phyloP scores from a whole-genome alignment of 2,797 vertebrate species.

The Enteromius argenteus region DNA sequence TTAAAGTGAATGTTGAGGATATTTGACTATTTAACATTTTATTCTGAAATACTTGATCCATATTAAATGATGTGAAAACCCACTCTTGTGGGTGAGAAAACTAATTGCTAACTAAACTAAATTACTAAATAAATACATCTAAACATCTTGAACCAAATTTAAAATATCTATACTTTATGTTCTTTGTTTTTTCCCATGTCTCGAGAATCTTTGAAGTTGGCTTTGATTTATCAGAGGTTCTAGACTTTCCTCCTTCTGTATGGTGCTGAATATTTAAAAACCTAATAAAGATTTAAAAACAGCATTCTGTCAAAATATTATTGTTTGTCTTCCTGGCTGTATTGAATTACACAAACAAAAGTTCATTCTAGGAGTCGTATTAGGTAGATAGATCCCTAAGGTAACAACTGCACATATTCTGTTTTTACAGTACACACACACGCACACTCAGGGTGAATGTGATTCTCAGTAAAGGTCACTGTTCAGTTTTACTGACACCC shows the following conservation, averaged over 20 bases:
- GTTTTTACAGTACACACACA: not conserved
- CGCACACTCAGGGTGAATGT: not conserved
- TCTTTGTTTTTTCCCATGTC: not conserved
- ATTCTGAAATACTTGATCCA: not conserved
- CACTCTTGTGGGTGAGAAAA: no score
- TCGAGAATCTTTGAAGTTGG: not conserved
- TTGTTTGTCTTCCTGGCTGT: not conserved
- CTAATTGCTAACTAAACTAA: no score
- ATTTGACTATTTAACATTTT: not conserved
- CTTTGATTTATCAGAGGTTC: not conserved
- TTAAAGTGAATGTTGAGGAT: not conserved
- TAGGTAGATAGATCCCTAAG: not conserved
- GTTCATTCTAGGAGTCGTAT: not conserved
- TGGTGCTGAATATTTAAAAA: slow-evolving; percentile 26
- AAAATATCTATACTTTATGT: not conserved
- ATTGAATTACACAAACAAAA: slow-evolving; percentile 3
- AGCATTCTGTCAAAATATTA: not conserved
- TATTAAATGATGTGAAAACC: not conserved
- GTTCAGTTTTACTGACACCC: slow-evolving; percentile 44
- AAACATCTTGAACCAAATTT: not conserved
- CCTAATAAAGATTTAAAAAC: slow-evolving; percentile 13
- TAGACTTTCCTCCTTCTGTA: not conserved
- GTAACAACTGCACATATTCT: not conserved
- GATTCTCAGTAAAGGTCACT: slow-evolving; percentile 39
- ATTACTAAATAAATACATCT: not conserved